These are phyloP conservation scores for Catagonus wagneri DNA, from an alignment of 2,113 vertebrate species.

Conservation along the genomic window DNA sequence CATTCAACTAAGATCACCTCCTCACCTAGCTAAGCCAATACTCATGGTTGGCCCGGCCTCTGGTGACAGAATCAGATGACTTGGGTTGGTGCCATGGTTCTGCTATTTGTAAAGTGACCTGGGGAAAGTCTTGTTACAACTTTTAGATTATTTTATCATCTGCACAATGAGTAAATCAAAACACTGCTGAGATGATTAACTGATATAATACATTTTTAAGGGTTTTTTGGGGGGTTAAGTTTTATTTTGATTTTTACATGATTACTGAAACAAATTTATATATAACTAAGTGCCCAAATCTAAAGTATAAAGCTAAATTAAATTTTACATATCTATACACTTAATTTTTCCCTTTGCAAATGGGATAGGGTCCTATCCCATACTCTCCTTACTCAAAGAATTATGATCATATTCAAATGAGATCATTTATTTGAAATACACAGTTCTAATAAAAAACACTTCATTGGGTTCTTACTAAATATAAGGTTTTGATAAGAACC, in stretches of 20 bases:
- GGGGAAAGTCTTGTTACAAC: neutral
- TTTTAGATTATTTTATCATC: neutral
- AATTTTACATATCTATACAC: neutral
- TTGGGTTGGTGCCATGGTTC: neutral
- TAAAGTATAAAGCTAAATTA: neutral
- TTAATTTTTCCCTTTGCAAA: neutral
- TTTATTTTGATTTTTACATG: neutral
- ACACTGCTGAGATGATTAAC: neutral
- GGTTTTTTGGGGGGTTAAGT: neutral
- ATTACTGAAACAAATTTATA: neutral
- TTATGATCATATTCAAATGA: neutral
- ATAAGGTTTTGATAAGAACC: neutral
- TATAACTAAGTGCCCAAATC: neutral
- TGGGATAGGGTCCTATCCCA: neutral
- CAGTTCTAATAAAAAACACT: neutral
- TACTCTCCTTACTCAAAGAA: neutral
- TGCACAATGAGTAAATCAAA: neutral
- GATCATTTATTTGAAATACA: neutral
- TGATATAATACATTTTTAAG: neutral
- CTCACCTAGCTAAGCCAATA: neutral
- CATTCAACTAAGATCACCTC: neutral
- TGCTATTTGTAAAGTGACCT: neutral
- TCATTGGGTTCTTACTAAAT: neutral
- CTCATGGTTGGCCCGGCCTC: rapidly evolving
- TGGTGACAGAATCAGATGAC: neutral